phyloP scores from a whole-genome alignment of 2,797 vertebrate genomes.

The Oreonectes daqikongensis region DNA sequence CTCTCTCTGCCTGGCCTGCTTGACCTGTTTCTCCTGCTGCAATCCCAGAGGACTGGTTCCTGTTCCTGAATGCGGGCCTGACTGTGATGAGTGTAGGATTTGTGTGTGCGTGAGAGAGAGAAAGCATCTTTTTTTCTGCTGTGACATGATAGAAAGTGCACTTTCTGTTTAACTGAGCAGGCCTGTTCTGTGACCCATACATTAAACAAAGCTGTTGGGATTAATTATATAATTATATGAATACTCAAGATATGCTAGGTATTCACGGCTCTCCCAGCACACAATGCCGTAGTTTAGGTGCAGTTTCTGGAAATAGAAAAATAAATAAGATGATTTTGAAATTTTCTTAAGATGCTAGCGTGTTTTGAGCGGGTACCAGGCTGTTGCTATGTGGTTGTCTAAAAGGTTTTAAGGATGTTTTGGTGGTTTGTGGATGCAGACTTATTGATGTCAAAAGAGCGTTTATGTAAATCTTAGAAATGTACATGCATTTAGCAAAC shows the following conservation, averaged over 20 bases:
- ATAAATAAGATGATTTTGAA: no score
- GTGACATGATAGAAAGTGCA: slow-evolving; percentile 17
- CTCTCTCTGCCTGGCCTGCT: slow-evolving; percentile 50
- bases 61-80: slow-evolving; percentile 34
- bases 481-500: background rate
- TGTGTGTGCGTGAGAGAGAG: slow-evolving; percentile 32
- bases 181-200: slow-evolving; percentile 22
- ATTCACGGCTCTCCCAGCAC: background rate
- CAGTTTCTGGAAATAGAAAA: slow-evolving; percentile 18
- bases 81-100: slow-evolving; percentile 11
- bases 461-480: background rate
- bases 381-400: background rate
- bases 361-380: background rate
- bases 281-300: background rate
- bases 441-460: no score
- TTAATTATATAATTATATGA: slow-evolving; percentile 6
- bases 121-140: slow-evolving; percentile 41
- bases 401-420: background rate
- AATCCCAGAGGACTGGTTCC: slow-evolving; percentile 56
- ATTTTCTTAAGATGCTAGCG: background rate
- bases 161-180: slow-evolving; percentile 7
- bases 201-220: slow-evolving; percentile 14
- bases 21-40: slow-evolving; percentile 49
- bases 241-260: slow-evolving; percentile 14
- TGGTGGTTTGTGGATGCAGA: background rate